Evolutionary conservation across 1,140 invertebrate genomes (phyloP).

Genomic region (Drosophila mayri): DNA sequence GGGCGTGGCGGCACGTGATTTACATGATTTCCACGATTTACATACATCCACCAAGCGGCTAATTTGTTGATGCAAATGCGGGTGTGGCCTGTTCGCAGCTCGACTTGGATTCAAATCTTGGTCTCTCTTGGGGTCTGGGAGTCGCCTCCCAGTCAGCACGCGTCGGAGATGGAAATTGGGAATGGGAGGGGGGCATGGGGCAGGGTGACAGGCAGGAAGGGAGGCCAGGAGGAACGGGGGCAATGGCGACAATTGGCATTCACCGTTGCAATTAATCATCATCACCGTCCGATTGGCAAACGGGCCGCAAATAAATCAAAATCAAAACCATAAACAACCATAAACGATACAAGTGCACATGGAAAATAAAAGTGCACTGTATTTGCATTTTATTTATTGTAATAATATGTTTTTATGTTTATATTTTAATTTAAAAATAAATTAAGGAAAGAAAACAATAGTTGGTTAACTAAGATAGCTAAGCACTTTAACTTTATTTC

Average conservation of each 20-base stretch:
- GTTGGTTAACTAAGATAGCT: neutral
- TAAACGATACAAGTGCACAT: slow-evolving; percentile 23
- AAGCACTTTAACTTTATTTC: no score
- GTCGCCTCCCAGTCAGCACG: slow-evolving; percentile 45
- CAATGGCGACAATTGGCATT: slow-evolving; percentile 73
- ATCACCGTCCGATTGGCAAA: slow-evolving; percentile 77
- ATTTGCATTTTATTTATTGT: no score
- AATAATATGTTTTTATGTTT: neutral
- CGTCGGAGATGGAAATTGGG: slow-evolving; percentile 30
- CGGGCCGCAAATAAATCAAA: slow-evolving; percentile 80
- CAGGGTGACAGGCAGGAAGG: neutral
- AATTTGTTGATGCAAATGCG: slow-evolving; percentile 59
- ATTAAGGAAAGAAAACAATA: neutral
- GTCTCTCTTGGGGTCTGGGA: neutral
- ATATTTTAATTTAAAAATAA: neutral
- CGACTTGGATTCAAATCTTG: neutral
- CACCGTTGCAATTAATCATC: slow-evolving; percentile 80
- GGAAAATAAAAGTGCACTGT: no score
- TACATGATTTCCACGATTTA: slow-evolving; percentile 63
- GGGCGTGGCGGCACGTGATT: slow-evolving; percentile 36
- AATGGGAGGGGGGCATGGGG: neutral
- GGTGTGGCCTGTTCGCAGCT: slow-evolving; percentile 52
- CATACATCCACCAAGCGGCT: slow-evolving; percentile 40
- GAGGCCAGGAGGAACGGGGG: neutral
- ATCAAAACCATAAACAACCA: slow-evolving; percentile 60